phyloP scores from a whole-genome alignment of 2,797 vertebrate species.

The Sebastes hopkinsi region DNA sequence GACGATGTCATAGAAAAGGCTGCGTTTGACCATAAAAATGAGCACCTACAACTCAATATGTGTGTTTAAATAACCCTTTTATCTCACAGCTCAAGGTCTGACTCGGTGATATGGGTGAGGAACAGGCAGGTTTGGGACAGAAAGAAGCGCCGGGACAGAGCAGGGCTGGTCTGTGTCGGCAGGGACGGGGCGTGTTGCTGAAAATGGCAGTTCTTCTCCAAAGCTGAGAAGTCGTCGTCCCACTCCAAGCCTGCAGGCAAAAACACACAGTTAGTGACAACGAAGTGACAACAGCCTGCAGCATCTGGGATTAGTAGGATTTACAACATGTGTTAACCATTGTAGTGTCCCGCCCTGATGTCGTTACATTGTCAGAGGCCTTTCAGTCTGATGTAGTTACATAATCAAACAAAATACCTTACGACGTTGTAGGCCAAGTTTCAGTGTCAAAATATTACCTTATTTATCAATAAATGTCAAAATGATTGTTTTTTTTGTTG shows the following conservation, averaged over 20 bases:
- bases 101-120: conserved; percentile 88
- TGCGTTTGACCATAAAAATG: conserved; percentile 29
- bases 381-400: background rate
- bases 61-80: conserved; percentile 35
- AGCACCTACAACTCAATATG: conserved; percentile 3
- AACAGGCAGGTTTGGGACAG: conserved; percentile 64
- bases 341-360: conserved; percentile 19
- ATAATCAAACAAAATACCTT: background rate
- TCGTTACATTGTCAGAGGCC: background rate
- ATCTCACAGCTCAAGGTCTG: conserved; percentile 91
- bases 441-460: background rate
- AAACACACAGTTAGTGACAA: conserved; percentile 31
- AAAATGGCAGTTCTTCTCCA: conserved; percentile 81
- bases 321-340: conserved; percentile 8
- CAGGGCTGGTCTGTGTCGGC: conserved; percentile 1
- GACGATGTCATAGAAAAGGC: conserved; percentile 3
- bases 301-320: background rate
- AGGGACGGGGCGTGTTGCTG: conserved; percentile 80
- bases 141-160: conserved; percentile 6
- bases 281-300: conserved; percentile 20
- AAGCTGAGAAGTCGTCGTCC: conserved; percentile 92
- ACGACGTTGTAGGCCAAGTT: background rate
- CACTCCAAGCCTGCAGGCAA: conserved; percentile 88
- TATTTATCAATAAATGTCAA: background rate
- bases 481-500: no score